Evolutionary conservation across 1,140 invertebrate genomes (phyloP).

Genomic region (Lucilia sericata): DNA sequence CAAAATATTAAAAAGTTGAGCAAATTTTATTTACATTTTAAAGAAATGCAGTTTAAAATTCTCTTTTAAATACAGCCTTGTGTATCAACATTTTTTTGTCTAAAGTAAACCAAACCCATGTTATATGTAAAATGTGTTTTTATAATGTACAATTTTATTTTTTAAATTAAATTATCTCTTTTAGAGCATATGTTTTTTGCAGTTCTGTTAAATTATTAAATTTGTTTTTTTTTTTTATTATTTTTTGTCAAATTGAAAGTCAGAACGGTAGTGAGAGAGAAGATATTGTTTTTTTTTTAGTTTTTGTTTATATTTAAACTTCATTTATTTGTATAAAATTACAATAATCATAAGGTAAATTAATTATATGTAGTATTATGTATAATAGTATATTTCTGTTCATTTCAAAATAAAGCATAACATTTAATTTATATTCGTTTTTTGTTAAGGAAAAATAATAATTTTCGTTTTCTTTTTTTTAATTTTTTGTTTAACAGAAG

Average conservation of each 20-base stretch:
- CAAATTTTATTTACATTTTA: too few species aligned
- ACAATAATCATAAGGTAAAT: constrained; percentile 38
- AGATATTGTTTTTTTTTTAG: constrained; percentile 5
- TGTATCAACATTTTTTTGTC: too few species aligned
- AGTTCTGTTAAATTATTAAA: not conserved
- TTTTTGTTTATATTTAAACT: constrained; percentile 27
- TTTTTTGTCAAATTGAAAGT: constrained; percentile 13
- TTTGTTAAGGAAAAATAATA: not conserved
- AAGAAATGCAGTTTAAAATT: too few species aligned
- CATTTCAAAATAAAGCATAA: constrained; percentile 42
- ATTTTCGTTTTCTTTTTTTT: not conserved
- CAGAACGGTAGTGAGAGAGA: constrained; percentile 1
- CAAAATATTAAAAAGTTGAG: too few species aligned
- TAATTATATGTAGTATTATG: not conserved
- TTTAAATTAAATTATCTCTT: not conserved
- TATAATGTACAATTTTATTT: not conserved
- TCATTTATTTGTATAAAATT: constrained; percentile 43
- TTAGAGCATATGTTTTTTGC: not conserved
- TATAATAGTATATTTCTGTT: constrained; percentile 28
- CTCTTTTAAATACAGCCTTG: too few species aligned
- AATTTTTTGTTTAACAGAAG: not conserved
- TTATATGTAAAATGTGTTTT: too few species aligned
- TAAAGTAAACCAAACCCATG: too few species aligned
- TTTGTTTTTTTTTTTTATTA: not conserved
- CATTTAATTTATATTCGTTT: constrained; percentile 26